Evolutionary conservation across 2,797 vertebrate species (phyloP).

Genomic region (Taenioides sp.): DNA sequence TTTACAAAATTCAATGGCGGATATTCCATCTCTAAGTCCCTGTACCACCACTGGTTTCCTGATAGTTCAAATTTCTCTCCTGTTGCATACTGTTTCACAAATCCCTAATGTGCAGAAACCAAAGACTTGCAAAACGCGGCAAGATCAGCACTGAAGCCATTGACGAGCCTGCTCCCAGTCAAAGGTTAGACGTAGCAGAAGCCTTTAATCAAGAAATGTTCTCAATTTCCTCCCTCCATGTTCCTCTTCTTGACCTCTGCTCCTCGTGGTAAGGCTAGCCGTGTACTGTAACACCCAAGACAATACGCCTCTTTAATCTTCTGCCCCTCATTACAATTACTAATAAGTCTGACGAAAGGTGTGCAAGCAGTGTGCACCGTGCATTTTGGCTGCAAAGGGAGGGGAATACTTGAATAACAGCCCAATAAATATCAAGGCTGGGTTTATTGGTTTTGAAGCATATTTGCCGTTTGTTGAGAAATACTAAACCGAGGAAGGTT

Average conservation of each 20-base stretch:
- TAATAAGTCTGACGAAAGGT: slow-evolving; percentile 70
- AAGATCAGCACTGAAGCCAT: slow-evolving; percentile 43
- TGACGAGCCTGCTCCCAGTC: slow-evolving; percentile 61
- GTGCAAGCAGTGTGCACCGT: slow-evolving; percentile 42
- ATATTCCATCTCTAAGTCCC: not conserved
- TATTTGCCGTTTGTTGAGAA: slow-evolving; percentile 80
- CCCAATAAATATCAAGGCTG: slow-evolving; percentile 80
- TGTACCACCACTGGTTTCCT: not conserved
- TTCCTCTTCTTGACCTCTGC: slow-evolving; percentile 73
- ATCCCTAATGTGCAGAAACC: slow-evolving; percentile 37
- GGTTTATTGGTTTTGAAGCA: slow-evolving; percentile 83
- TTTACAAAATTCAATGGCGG: not conserved
- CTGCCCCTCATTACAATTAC: slow-evolving; percentile 79
- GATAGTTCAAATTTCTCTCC: not conserved
- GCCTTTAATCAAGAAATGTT: slow-evolving; percentile 81
- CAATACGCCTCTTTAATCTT: slow-evolving; percentile 77
- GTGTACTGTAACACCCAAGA: slow-evolving; percentile 76
- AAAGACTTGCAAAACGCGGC: slow-evolving; percentile 16
- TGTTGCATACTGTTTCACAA: slow-evolving; percentile 41
- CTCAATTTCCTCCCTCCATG: slow-evolving; percentile 74
- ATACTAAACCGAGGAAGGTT: slow-evolving; percentile 80
- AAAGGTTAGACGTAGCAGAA: slow-evolving; percentile 80
- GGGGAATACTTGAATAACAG: slow-evolving; percentile 79
- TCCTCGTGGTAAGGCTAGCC: slow-evolving; percentile 66
- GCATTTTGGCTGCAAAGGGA: slow-evolving; percentile 51